Conservation (phyloP, 2,113 vertebrate genomes). For the Neolamprologus fasciatus region DNA sequence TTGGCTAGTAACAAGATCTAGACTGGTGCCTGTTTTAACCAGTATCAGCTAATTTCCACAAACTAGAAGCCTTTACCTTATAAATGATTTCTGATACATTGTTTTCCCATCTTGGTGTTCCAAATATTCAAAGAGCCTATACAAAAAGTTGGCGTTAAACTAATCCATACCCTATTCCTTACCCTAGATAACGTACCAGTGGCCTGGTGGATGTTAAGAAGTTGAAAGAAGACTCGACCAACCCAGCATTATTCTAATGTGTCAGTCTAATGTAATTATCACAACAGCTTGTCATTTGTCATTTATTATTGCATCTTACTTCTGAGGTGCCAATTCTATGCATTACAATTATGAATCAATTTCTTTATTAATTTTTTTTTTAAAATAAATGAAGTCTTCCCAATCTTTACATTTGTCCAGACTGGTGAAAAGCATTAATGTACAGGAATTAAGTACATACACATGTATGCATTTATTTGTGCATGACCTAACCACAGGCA, state of each 20-base stretch:
- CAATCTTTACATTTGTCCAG: not conserved
- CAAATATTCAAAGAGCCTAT: not conserved
- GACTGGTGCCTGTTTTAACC: not conserved
- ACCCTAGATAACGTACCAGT: too few relatives aligned
- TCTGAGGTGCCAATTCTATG: not conserved
- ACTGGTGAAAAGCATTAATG: not conserved
- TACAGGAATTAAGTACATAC: not conserved
- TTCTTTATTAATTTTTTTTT: not conserved
- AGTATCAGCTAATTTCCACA: not conserved
- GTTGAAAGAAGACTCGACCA: not conserved
- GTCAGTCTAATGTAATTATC: not conserved
- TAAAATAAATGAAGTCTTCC: not conserved
- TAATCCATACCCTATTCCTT: not conserved
- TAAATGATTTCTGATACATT: not conserved
- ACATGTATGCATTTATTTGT: slow-evolving; percentile 15
- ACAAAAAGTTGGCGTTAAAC: not conserved
- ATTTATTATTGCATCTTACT: not conserved
- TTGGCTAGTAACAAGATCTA: not conserved
- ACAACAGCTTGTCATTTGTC: not conserved
- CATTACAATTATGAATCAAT: not conserved
- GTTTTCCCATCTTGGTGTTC: not conserved
- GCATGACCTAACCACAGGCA: not conserved
- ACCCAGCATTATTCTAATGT: not conserved
- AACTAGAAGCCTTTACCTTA: not conserved
- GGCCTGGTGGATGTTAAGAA: not conserved